Percentiles rank a stretch among this genome's conserved stretches.
Evolutionary conservation across 2,113 vertebrate genomes (phyloP).

Genomic region (Antigone vipio): DNA sequence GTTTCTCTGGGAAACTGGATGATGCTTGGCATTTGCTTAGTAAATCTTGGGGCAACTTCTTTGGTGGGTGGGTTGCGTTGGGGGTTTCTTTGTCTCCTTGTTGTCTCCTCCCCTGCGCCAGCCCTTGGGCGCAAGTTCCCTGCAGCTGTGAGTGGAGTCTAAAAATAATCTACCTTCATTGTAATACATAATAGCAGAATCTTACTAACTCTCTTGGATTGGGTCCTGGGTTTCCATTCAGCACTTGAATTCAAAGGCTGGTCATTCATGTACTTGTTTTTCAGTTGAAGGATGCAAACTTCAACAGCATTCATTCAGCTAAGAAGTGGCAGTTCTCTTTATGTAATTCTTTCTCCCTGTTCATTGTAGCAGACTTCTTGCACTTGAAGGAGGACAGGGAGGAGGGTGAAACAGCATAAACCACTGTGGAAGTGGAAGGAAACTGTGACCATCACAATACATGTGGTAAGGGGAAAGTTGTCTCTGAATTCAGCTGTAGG

Average conservation of each 20-base stretch:
- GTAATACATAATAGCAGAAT: neutral
- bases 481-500: neutral
- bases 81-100: neutral
- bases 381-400: neutral
- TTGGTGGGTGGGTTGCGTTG: neutral
- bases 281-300: neutral
- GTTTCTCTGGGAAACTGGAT: neutral
- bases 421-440: neutral
- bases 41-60: neutral
- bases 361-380: neutral
- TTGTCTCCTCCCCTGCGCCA: neutral
- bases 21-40: neutral
- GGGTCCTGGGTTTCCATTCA: neutral
- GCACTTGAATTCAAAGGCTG: neutral
- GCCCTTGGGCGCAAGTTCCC: neutral
- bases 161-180: neutral
- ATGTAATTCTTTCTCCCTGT: neutral
- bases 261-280: neutral
- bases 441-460: neutral
- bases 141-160: neutral
- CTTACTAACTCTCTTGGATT: neutral
- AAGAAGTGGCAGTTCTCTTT: neutral
- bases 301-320: neutral
- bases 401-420: neutral
- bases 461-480: neutral